Evolutionary conservation across 1,140 invertebrate species (phyloP), one percentile per base, ranked within the genome.

Genomic region (Orius laevigatus): DNA sequence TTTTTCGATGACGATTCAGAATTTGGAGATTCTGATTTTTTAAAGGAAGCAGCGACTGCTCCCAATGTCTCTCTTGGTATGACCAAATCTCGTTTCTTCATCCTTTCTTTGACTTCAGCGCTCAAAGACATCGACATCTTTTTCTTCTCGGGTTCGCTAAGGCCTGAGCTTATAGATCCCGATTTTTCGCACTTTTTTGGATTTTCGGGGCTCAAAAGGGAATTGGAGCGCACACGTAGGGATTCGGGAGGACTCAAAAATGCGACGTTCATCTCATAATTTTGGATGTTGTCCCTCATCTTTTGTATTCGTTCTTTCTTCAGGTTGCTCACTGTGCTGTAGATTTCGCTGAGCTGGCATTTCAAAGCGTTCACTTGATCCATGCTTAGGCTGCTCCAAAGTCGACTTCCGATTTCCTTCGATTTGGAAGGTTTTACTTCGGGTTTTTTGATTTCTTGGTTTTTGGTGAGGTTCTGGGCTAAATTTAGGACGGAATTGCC

Each of bases 341-440:
- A 89, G 36, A 89, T 87, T 55, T 86, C 81, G 54, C 79, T 81
- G 4, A 89, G 60, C 57, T 88, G 84, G 58, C 73, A 76, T 61
- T 85, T 86, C 31, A 89, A 68, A 16, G 78, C 79, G 57, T 75
- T 81, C 0, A 89, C 79, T 66, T 89, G 84, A 55, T 89, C 84
- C 63, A 81, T 75, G 1, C 84, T 84, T 36, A 89, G 64, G 58
- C 84, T 87, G 57, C 83, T 87, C 72, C 84, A 86, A 32, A 86
- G 70, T 43, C 78, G 73, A 55, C 73, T 79, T 4, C 79, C 81
- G 15, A 84, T 70, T 41, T 10, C 55, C 42, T 44, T 62, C 8
- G 18, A 12, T 11, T 19, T 20, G 16, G 15, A 20, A 2, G 55
- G 20, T 59, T 53, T 46, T 53, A 60, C 44, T 60, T 53, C 48